Conservation (phyloP, 2,113 vertebrate species). For the Formicarius rufipectus region DNA sequence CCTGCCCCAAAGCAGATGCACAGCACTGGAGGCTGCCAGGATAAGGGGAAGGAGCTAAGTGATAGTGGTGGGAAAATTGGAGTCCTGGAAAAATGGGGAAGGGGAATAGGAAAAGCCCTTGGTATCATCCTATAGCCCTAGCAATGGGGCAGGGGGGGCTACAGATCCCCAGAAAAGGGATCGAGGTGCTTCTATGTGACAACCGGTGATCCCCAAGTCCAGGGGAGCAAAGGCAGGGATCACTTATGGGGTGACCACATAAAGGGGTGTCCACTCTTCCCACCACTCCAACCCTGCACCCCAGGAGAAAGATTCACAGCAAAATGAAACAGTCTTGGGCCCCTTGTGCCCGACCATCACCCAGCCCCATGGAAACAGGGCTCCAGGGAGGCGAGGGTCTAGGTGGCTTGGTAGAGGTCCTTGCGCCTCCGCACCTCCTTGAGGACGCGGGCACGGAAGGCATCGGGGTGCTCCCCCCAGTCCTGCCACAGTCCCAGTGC, state of each 20-base stretch:
- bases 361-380: fast-evolving
- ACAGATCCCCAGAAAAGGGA: not conserved
- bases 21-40: not conserved
- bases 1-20: not conserved
- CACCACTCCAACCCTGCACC: not conserved
- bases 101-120: not conserved
- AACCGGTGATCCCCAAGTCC: not conserved
- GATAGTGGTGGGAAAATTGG: not conserved
- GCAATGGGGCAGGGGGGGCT: not conserved
- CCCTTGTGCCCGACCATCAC: not conserved
- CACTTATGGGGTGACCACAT: not conserved
- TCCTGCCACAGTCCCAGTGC: constrained; percentile 80
- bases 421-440: constrained; percentile 88
- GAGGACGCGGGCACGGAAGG: constrained; percentile 87
- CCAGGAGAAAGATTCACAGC: constrained; percentile 25
- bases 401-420: constrained; percentile 84
- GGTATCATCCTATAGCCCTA: not conserved
- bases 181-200: not conserved
- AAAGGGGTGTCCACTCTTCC: not conserved
- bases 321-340: not conserved
- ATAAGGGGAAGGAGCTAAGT: not conserved
- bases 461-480: constrained; percentile 74
- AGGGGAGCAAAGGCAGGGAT: not conserved
- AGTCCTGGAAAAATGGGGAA: not conserved
- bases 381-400: not conserved